Percentiles rank a stretch among this genome's conserved stretches.
Evolutionary conservation across 2,797 vertebrate genomes (phyloP).

Genomic region (Chaenodraco wilsoni): DNA sequence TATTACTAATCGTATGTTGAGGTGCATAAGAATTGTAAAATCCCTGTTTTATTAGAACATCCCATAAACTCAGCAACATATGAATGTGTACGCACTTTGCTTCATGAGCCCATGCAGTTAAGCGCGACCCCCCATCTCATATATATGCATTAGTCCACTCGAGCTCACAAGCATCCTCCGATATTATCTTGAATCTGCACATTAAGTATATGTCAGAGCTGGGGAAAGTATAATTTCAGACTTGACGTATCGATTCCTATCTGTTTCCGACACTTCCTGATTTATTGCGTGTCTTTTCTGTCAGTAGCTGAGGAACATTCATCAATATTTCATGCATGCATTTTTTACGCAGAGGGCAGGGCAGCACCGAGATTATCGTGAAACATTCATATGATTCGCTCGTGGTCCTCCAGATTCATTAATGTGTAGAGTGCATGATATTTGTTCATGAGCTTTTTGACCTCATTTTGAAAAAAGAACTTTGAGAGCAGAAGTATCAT

Average conservation of each 20-base stretch:
- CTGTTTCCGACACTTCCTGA: constrained; percentile 43
- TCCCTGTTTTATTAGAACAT: constrained; percentile 9
- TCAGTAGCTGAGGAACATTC: constrained; percentile 26
- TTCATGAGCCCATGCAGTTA: not conserved
- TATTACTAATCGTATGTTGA: too few relatives aligned
- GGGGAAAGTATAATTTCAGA: constrained; percentile 44
- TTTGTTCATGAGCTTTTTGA: constrained; percentile 32
- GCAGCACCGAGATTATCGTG: constrained; percentile 44
- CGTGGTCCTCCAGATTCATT: constrained; percentile 27
- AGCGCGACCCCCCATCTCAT: not conserved
- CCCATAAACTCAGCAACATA: not conserved
- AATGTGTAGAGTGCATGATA: constrained; percentile 3
- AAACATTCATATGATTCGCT: constrained; percentile 55
- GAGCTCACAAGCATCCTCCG: constrained; percentile 5
- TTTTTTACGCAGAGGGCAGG: constrained; percentile 31
- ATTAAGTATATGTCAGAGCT: constrained; percentile 46
- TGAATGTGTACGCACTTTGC: not conserved
- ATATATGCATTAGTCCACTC: constrained; percentile 30
- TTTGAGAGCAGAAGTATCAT: constrained; percentile 24
- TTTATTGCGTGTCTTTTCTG: constrained; percentile 50
- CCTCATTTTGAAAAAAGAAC: constrained; percentile 22
- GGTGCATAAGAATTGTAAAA: not conserved
- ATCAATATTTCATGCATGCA: constrained; percentile 57
- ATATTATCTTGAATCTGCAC: constrained; percentile 38
- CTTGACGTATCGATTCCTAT: constrained; percentile 54